Evolutionary conservation across 2,113 vertebrate genomes (phyloP), one percentile per base, ranked within the genome.

Genomic region (Circaetus gallicus): DNA sequence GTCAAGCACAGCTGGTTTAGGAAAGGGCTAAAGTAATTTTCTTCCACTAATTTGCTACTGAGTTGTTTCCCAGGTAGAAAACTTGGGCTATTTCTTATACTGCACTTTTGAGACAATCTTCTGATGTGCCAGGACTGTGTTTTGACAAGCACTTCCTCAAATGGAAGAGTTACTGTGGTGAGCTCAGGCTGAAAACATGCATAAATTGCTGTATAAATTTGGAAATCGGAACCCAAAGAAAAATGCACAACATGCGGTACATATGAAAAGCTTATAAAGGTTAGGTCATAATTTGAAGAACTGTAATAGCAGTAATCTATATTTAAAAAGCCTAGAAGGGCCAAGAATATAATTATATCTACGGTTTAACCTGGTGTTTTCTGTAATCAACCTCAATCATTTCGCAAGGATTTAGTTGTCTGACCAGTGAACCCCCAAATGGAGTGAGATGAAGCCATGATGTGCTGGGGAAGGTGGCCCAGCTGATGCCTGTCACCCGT

Each of bases 191-290:
- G 34, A 61, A 82, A 69, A 79, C 21, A 7, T 0, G 2, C 8
- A 29, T 29, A 28, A 84, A 61, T 59, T 63, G 12, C 25, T 61
- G 20, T 20, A 29, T n/a, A 36, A 40, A 81, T 56, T 36, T 61
- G 19, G 31, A 69, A 89, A 52, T 40, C 6, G 36, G 43, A 92
- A 58, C 29, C 21, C 40, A 52, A 78, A 76, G 16, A 18, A 66
- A 73, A 93, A 52, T 34, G 12, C 47, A 25, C 0, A 0, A 38
- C 43, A 3, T 53, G 36, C 8, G 5, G 16, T 61, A 80, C 11
- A 7, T 42, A 10, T 17, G 59, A 53, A 85, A 91, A 58, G 2
- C 26, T 59, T 55, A 13, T 36, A 31, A 74, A 76, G 3, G 3
- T 67, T 69, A 65, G 19, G 8, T 62, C n/a, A 16, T 32, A 67